Evolutionary conservation across 2,113 vertebrate genomes (phyloP), one percentile per base, ranked within the genome.

Genomic region (Leptobrachium ailaonicum): DNA sequence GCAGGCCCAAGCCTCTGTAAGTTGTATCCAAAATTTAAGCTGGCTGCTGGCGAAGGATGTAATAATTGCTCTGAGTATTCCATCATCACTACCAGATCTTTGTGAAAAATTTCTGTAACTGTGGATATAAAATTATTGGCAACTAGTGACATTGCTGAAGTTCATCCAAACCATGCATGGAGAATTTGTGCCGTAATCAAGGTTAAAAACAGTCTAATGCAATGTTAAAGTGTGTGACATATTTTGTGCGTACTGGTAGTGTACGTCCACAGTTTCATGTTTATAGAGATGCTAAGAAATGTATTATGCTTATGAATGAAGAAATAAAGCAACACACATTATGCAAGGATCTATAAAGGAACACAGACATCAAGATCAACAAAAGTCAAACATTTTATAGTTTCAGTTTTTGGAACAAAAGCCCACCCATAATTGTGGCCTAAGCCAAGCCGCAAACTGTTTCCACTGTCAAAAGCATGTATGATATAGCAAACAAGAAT

Each of bases 301-400:
- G 6, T 56, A 56, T 56, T 56, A 56, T 56, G 54, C 54, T 56
- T 56, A 56, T 6, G 6, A 56, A 6, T 56, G 54, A 56, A 56
- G 54, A 56, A 56, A 56, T 56, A 56, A 56, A 56, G 54, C 54
- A 56, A 56, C 54, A 56, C 54, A 56, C 54, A 56, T 56, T 56
- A 56, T 56, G 54, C 54, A 56, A 56, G 6, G 54, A 56, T 7
- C 54, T 56, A 6, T 56, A 56, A 56, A 7, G 54, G 6, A 6
- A 56, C 54, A 56, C 54, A 56, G 54, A 56, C 54, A 56, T 6
- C 6, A 6, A 56, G 54, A 56, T 56, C 6, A 56, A 56, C 54
- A 56, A 56, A 6, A 7, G 54, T 56, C 6, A 56, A 56, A 56
- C 54, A 7, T 56, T 56, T 7, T 56, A 56, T 56, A 7, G 6